Evolutionary conservation across 2,113 vertebrate genomes (phyloP).

Genomic region (Scomber scombrus): DNA sequence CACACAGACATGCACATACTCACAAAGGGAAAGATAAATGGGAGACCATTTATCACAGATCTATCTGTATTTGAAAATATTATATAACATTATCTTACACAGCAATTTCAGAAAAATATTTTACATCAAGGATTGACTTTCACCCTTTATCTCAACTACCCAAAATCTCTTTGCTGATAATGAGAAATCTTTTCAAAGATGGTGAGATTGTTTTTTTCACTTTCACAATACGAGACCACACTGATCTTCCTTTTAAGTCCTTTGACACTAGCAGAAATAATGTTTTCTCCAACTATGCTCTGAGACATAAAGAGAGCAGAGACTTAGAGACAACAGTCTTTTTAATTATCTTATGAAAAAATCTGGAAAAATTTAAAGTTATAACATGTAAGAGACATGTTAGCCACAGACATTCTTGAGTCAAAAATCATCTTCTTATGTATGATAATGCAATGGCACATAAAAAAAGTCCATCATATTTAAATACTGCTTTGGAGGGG

Average conservation of each 20-base stretch:
- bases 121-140: not conserved
- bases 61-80: not conserved
- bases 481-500: not conserved
- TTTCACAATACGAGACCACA: not conserved
- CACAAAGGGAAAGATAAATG: not conserved
- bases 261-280: not conserved
- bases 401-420: not conserved
- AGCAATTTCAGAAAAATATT: conserved; percentile 2
- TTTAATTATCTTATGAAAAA: conserved; percentile 2
- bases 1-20: not conserved
- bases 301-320: not conserved
- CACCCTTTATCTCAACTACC: not conserved
- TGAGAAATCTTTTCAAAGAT: not conserved
- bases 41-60: not conserved
- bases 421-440: not conserved
- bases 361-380: not conserved
- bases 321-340: not conserved
- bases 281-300: not conserved
- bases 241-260: not conserved
- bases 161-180: not conserved
- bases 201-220: not conserved
- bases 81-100: not conserved
- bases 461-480: not conserved
- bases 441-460: not conserved
- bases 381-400: not conserved